A percentile compares a stretch with the other conserved stretches of the same genome.
These are phyloP conservation scores for Drosophila bunnanda DNA, from an alignment of 2,888 invertebrate species.

Conservation along the genomic window DNA sequence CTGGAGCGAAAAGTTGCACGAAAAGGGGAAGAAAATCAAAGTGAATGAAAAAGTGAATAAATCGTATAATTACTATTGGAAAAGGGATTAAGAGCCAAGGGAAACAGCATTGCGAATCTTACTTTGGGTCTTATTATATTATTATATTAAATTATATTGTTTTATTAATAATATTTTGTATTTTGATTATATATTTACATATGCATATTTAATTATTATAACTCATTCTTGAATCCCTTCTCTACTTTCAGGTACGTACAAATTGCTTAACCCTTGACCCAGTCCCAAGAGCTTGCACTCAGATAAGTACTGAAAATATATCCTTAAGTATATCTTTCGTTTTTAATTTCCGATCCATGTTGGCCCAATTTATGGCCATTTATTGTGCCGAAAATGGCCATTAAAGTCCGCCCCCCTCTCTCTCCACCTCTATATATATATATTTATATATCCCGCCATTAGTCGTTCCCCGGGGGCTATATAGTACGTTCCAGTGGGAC, in stretches of 20 bases:
- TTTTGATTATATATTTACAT: neutral
- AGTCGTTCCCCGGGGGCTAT: constrained; percentile 3
- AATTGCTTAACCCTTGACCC: constrained; percentile 23
- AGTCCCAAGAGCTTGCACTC: neutral
- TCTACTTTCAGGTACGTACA: constrained; percentile 62
- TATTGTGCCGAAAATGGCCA: constrained; percentile 23
- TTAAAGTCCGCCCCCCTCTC: constrained; percentile 1
- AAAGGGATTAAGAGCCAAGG: neutral
- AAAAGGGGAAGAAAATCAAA: neutral
- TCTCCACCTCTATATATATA: neutral
- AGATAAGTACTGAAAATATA: constrained; percentile 70
- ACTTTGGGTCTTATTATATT: neutral
- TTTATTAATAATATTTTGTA: neutral
- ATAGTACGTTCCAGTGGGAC: neutral
- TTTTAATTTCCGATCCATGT: constrained; percentile 71
- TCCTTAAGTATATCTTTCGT: constrained; percentile 32
- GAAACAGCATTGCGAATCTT: neutral
- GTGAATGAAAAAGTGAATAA: neutral
- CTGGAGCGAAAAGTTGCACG: neutral
- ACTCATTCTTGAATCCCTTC: constrained; percentile 25
- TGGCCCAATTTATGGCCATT: constrained; percentile 33
- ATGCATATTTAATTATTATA: neutral
- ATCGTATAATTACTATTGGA: neutral
- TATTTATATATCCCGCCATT: neutral
- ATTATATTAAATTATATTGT: neutral